phyloP scores from a whole-genome alignment of 2,113 vertebrate genomes.

The sheep (Ovis aries) region ARS-UI_Ramb_v3.0 NC_056054.1:90723001-90723500 shows the following conservation, averaged over 20 bases:
- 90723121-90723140: not conserved
- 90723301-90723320: constrained; percentile 44
- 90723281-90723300: constrained; percentile 25
- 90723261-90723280: not conserved
- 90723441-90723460: constrained; percentile 51
- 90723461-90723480: constrained; percentile 48
- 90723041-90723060: constrained; percentile 5
- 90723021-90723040: constrained; percentile 15
- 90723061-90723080: constrained; percentile 44
- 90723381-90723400: constrained; percentile 45
- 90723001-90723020: constrained; percentile 1
- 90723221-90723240: not conserved
- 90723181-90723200: not conserved
- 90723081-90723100: not conserved
- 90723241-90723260: not conserved
- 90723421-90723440: constrained; percentile 54
- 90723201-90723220: not conserved
- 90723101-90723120: constrained; percentile 30
- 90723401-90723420: constrained; percentile 36
- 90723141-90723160: not conserved
- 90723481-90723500: constrained; percentile 25
- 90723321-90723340: constrained; percentile 44
- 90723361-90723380: constrained; percentile 59
- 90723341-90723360: constrained; percentile 55
- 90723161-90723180: not conserved